Evolutionary conservation across 2,113 vertebrate genomes (phyloP).

Genomic region (Asarcornis scutulata): DNA sequence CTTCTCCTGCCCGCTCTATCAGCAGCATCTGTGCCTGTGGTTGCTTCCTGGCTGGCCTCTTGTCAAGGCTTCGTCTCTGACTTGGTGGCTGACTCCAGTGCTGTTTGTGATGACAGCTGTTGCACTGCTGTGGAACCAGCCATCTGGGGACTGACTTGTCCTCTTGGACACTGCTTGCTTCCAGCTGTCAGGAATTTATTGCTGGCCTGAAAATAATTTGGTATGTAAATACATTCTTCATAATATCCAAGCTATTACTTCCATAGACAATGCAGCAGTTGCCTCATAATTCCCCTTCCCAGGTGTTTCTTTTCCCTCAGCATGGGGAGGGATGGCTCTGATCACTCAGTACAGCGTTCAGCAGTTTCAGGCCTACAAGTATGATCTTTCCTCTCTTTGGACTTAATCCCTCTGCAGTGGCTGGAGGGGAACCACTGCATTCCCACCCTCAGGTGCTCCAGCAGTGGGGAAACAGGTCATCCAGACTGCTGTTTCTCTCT

Average conservation of each 20-base stretch:
- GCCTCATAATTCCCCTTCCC: background rate
- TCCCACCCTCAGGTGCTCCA: background rate
- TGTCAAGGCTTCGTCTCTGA: conserved; percentile 41
- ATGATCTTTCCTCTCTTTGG: background rate
- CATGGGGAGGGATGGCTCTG: background rate
- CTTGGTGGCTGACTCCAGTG: conserved; percentile 10
- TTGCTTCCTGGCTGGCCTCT: conserved; percentile 54
- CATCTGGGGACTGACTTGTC: conserved; percentile 51
- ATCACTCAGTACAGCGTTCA: background rate
- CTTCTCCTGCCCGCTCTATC: background rate
- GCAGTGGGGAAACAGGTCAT: background rate
- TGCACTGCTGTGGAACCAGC: conserved; percentile 38
- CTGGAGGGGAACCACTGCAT: background rate
- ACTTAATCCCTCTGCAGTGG: background rate
- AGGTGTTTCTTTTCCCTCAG: background rate
- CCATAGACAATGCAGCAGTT: background rate
- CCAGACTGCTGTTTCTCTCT: background rate
- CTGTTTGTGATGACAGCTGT: conserved; percentile 60
- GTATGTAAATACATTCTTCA: conserved; percentile 58
- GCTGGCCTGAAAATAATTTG: conserved; percentile 42
- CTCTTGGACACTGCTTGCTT: conserved; percentile 45
- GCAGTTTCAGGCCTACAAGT: background rate
- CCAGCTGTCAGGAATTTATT: conserved; percentile 58
- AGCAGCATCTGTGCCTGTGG: background rate
- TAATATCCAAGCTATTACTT: conserved; percentile 21